These are phyloP conservation scores for Misgurnus mizolepis DNA, from an alignment of 2,113 vertebrate species.

Conservation along the genomic window DNA sequence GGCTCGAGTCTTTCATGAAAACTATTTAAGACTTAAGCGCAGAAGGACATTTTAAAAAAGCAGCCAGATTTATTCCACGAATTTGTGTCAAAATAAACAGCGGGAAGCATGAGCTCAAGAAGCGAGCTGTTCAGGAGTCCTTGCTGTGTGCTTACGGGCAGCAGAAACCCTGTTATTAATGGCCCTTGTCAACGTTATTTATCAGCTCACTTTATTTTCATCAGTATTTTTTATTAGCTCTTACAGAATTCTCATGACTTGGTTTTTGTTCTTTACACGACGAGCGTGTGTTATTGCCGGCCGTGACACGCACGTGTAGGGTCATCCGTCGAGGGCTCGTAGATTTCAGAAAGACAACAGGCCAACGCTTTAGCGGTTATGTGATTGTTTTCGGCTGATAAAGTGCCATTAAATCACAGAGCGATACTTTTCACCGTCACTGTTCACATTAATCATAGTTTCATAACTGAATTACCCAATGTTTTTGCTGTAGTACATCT, in stretches of 20 bases:
- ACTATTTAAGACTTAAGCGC: conserved; percentile 10
- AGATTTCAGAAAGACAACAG: conserved; percentile 51
- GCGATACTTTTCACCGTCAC: conserved; percentile 52
- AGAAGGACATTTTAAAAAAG: neutral
- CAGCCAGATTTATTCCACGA: conserved; percentile 17
- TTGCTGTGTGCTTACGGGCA: conserved; percentile 10
- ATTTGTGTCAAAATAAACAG: conserved; percentile 2
- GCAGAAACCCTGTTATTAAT: conserved; percentile 54
- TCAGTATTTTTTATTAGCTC: conserved; percentile 60
- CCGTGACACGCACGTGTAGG: conserved; percentile 41
- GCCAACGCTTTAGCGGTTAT: conserved; percentile 29
- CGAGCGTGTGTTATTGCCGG: conserved; percentile 49
- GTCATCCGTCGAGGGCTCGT: conserved; percentile 53
- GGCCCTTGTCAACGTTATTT: conserved; percentile 54
- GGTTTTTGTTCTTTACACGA: conserved; percentile 45
- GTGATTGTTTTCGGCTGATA: conserved; percentile 59
- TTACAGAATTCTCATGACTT: conserved; percentile 54
- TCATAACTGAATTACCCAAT: conserved; percentile 61
- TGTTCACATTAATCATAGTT: conserved; percentile 66
- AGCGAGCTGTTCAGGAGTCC: conserved; percentile 22
- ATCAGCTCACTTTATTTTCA: conserved; percentile 63
- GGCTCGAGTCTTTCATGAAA: conserved; percentile 25
- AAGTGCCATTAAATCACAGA: conserved; percentile 53
- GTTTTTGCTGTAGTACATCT: conserved; percentile 46
- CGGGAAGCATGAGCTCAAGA: conserved; percentile 3